Base-by-base conservation (phyloP, 2,888 invertebrate genomes). In the Thereva unica region DNA sequence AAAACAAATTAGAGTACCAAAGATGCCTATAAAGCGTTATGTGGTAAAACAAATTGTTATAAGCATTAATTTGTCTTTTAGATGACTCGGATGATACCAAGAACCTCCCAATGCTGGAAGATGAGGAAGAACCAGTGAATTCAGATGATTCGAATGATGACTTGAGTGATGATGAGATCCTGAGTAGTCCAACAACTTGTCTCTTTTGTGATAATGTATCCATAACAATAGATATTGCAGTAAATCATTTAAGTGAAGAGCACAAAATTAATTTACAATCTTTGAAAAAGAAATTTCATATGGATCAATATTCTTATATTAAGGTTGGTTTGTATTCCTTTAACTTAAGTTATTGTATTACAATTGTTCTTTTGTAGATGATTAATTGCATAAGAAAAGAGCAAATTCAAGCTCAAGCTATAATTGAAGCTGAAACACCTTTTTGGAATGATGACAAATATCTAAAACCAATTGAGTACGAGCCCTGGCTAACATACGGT, bases 401-500 rank as follows among this genome's bases (percentile, higher is more conserved):
- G 61, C 87, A 87, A 70, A 82, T 87, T 1, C 69, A 67, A 0
- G 81, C 89, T 0, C 84, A 85, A 68, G 83, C 84, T 50, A 78
- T 89, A 50, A 82, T 85, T 71, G 78, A 81, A 5, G 77, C 85
- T 10, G 79, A 82, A 53, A 78, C 81, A 68, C 81, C 84, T 1
- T 77, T 86, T 4, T 95, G 93, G 93, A 84, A 86, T 8, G 87
- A 87, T 73, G 92, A 93, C 65, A 86, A 85, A 72, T 94, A 91
- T 77, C 82, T 95, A 67, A 89, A 87, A 76, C 92, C 95, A 0
- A 84, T 87, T 4, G 85, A 87, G 69, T 80, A 89, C 76, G 95
- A 95, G 77, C 85, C 90, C 7, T 91, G 93, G 90, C 79, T 95
- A 49, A 92, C 89, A 86, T 90, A 88, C 77, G 94, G 92, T 87